Evolutionary conservation across 1,140 invertebrate species (phyloP).

Genomic region (Phymastichus coffea): DNA sequence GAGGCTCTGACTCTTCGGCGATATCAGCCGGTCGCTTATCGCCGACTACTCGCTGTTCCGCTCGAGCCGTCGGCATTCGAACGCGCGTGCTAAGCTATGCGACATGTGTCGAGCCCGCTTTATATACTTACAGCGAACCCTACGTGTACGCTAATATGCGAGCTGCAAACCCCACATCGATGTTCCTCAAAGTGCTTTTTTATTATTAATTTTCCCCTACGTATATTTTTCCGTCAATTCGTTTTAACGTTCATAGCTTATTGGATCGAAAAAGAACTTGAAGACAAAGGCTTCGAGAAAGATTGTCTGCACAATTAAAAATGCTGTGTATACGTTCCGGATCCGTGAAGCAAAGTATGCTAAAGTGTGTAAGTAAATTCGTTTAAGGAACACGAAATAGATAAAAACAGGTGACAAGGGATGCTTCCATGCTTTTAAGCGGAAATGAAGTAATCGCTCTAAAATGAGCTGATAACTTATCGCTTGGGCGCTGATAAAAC

Average conservation of each 20-base stretch:
- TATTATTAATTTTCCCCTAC: too few species aligned
- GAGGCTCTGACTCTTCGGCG: background rate
- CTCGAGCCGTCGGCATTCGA: conserved; percentile 11
- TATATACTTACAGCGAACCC: background rate
- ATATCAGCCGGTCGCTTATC: conserved; percentile 7
- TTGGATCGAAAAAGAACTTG: too few species aligned
- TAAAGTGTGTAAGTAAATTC: too few species aligned
- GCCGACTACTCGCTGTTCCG: conserved; percentile 1
- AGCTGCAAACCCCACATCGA: background rate
- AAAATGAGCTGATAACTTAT: conserved; percentile 40
- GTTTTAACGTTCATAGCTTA: too few species aligned
- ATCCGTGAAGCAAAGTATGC: too few species aligned
- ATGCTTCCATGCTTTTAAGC: conserved; percentile 32
- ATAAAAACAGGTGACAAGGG: conserved; percentile 30
- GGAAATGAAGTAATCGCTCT: conserved; percentile 42
- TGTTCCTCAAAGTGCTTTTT: too few species aligned
- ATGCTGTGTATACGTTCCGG: too few species aligned
- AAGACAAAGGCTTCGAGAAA: too few species aligned
- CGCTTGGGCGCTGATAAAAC: conserved; percentile 37
- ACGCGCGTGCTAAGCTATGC: too few species aligned
- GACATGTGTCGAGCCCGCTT: background rate
- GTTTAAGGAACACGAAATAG: conserved; percentile 29
- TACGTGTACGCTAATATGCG: conserved; percentile 1
- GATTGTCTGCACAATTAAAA: too few species aligned
- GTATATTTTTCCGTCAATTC: too few species aligned